Evolutionary conservation across 2,797 vertebrate species (phyloP), one percentile per base, ranked within the genome.

Genomic region (Labroides dimidiatus): DNA sequence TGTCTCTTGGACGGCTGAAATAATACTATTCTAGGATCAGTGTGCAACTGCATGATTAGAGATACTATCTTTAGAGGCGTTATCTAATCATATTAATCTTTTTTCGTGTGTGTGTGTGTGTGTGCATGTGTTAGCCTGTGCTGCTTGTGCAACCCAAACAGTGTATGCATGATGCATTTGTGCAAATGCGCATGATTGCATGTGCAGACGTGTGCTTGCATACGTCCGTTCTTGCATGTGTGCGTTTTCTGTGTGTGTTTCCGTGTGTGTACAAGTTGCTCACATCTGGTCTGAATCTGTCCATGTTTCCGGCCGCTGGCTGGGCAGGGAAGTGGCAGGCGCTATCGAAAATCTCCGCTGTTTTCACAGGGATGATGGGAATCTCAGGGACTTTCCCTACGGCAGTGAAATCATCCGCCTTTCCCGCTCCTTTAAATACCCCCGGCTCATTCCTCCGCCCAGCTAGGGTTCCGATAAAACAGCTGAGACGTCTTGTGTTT

Each of bases 281-380:
- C 89, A 93, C 93, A 94, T 94, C 93, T 94, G 93, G 90, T 92
- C 88, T 90, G 90, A 93, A 93, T 94, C 90, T 91, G 90, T 90
- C 89, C 80, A 13, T 77, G 89, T 91, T 94, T 94, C 92, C 90
- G 92, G 90, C 84, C 61, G 80, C 88, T 85, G 89, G 90, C 89
- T 87, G 89, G 88, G 90, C 90, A 91, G 90, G 89, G 90, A 93
- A 93, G 91, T 93, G 91, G 89, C 91, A 90, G 91, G 78, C 86
- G 86, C 91, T 94, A 93, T 94, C 89, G 70, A 91, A 91, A 92
- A 93, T 93, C 91, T 93, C 84, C 81, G 84, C 89, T 89, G 86
- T 92, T 93, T 92, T 93, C 91, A 84, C 85, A 85, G 88, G 88
- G 92, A 92, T 92, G 93, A 91, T 91, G 90, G 91, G 92, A 93